Evolutionary conservation across 2,113 vertebrate species (phyloP).

Genomic region (Leucosticte australis): DNA sequence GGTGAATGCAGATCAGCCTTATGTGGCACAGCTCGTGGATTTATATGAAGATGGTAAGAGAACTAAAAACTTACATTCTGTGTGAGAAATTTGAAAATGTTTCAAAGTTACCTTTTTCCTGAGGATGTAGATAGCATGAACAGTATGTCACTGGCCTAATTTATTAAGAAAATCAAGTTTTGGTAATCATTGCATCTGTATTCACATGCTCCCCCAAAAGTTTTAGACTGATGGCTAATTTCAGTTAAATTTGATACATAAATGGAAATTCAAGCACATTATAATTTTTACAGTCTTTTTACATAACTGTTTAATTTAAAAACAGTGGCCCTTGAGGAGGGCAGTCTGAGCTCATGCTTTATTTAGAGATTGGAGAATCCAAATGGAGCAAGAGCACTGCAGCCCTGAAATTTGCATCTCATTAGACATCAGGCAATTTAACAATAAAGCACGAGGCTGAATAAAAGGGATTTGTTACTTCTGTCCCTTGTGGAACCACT

Average conservation of each 20-base stretch:
- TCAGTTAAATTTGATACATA: neutral
- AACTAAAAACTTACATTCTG: neutral
- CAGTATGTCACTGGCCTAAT: neutral
- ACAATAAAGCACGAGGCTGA: neutral
- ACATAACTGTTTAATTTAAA: neutral
- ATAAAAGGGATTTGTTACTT: neutral
- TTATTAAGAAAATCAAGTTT: neutral
- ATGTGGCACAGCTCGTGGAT: conserved; percentile 82
- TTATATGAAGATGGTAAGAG: conserved; percentile 87
- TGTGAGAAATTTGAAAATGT: neutral
- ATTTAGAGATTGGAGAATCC: neutral
- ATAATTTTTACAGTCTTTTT: neutral
- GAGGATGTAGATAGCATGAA: neutral
- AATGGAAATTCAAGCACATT: neutral
- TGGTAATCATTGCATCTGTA: neutral
- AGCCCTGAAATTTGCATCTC: neutral
- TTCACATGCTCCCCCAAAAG: neutral
- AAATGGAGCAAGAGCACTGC: neutral
- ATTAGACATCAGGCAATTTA: neutral
- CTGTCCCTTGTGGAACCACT: neutral
- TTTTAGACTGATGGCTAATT: neutral
- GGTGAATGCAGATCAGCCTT: conserved; percentile 79
- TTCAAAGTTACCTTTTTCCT: neutral
- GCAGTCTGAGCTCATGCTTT: neutral
- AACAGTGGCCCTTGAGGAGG: neutral